phyloP scores from a whole-genome alignment of 2,888 invertebrate species.

The Flexamia atlantica region DNA sequence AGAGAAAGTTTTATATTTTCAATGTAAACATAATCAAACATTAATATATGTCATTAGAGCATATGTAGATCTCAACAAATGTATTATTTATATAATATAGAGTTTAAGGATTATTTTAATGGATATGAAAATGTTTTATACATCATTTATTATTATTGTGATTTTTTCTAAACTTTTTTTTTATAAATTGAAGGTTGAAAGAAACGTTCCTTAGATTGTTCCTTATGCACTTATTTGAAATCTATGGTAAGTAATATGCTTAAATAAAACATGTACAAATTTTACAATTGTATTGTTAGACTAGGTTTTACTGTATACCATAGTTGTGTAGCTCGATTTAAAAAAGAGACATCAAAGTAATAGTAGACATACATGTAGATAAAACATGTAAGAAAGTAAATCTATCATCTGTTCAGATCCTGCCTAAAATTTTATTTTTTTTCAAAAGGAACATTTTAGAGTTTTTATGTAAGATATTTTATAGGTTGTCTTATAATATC shows the following conservation, averaged over 20 bases:
- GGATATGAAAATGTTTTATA: not conserved
- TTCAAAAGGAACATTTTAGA: no score
- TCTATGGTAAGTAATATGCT: not conserved
- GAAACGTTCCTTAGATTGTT: constrained; percentile 28
- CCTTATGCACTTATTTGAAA: not conserved
- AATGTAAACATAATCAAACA: no score
- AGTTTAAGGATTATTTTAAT: constrained; percentile 11
- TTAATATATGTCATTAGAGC: no score
- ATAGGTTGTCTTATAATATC: no score
- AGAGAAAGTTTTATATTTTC: no score
- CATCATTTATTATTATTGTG: no score
- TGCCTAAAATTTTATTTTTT: not conserved
- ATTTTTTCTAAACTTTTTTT: no score
- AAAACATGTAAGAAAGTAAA: not conserved
- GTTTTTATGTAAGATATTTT: no score
- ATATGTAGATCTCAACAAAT: constrained; percentile 9
- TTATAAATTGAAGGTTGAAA: not conserved
- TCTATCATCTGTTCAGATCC: not conserved
- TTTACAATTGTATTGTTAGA: constrained; percentile 14
- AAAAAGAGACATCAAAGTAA: not conserved
- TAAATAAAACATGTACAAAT: constrained; percentile 24
- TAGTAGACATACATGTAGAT: not conserved
- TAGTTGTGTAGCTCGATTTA: not conserved
- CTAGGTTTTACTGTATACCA: constrained; percentile 19
- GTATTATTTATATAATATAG: not conserved